Base-by-base conservation (phyloP, 2,888 invertebrate species). In the Tolmerus cingulatus region DNA sequence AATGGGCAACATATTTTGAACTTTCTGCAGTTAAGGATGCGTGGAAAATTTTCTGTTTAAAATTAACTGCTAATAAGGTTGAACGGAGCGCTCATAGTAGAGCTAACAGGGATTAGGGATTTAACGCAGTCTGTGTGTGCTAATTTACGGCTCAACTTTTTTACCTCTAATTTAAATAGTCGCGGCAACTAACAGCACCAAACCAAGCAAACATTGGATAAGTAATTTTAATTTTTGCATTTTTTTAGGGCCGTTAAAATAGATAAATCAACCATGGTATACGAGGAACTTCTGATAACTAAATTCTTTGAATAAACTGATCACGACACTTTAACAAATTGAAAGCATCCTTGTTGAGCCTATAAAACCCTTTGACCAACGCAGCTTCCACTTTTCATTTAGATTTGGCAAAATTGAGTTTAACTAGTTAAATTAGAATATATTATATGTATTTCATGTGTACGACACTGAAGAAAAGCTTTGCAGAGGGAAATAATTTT, bases 1-100 rank as follows among this genome's bases (percentile, higher is more conserved):
- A 66, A 66, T 66, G 27, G 66, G 66, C 66, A 66, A 66, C 66
- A 66, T 66, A 66, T 66, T 66, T 66, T 66, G 23, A 66, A 66
- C 66, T 66, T 66, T 66, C 66, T 66, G 66, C 23, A 66, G 66
- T 27, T 66, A 66, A 23, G 66, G 66, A 66, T 66, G 66, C 66
- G 66, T 23, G 66, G 23, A 66, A 66, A 66, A 66, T 66, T 66
- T 66, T 23, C 66, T 66, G 66, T 66, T 66, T 27, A 12, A 66
- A 66, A 66, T 66, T 66, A 66, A 66, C 66, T 66, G 19, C 66
- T 66, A 66, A 66, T 66, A 66, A 66, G 27, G 66, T 66, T 66
- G 23, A 23, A 23, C 12, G 27, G 27, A 27, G 23, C 23, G 14
- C 66, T 66, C 66, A 66, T 23, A 57, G 57, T 23, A 57, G 12